Conservation (phyloP, 2,113 vertebrate species). For the Lynx canadensis region DNA sequence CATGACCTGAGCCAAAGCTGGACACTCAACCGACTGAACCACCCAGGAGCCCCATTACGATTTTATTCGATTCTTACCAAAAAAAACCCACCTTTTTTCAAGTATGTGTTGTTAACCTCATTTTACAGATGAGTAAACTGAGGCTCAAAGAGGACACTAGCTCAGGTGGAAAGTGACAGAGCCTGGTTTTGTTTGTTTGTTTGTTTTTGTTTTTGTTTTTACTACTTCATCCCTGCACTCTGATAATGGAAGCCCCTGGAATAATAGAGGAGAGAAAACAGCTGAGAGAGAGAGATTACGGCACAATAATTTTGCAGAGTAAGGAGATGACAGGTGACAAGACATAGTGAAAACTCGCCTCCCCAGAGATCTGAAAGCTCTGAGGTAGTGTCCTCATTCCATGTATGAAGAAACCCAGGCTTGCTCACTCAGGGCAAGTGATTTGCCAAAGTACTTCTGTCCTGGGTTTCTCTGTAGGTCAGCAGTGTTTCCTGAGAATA, state of each 20-base stretch:
- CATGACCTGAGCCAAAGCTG: too few species aligned
- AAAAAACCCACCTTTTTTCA: background rate
- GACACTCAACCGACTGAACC: too few species aligned
- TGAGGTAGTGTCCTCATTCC: background rate
- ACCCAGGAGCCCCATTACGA: background rate
- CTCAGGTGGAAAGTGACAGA: background rate
- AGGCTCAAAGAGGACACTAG: background rate
- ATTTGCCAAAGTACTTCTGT: background rate
- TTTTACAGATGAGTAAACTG: background rate
- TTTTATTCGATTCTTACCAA: constrained; percentile 6
- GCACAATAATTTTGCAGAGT: background rate
- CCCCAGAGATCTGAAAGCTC: background rate
- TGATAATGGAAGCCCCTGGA: background rate
- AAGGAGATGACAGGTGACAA: background rate
- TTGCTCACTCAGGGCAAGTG: background rate
- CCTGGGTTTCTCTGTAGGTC: background rate
- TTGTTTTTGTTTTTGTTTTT: background rate
- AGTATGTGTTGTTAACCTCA: background rate
- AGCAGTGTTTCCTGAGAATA: background rate
- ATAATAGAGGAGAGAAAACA: background rate
- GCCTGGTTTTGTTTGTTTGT: too few species aligned
- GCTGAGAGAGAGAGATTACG: background rate
- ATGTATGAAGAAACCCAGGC: background rate
- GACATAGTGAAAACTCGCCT: background rate
- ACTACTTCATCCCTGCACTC: background rate